phyloP scores from a whole-genome alignment of 1,140 invertebrate genomes.

The Bombus fervidus region DNA sequence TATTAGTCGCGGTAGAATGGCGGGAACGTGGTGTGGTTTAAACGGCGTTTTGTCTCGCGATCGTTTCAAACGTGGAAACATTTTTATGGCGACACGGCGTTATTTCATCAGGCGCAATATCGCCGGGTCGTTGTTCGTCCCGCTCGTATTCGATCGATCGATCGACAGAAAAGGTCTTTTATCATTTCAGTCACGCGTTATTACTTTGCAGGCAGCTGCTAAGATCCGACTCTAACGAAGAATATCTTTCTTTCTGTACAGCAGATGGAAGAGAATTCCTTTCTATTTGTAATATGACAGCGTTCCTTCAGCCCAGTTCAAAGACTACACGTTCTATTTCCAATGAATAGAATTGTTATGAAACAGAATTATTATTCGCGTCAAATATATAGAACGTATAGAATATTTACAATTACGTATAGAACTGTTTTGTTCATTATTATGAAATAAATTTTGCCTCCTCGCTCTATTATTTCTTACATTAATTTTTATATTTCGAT shows the following conservation, averaged over 20 bases:
- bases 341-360: too few species aligned
- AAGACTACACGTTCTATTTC: too few species aligned
- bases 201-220: slow-evolving; percentile 7
- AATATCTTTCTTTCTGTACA: slow-evolving; percentile 29
- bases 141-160: not conserved
- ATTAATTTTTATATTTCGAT: too few species aligned
- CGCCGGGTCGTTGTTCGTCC: not conserved
- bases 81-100: not conserved
- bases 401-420: too few species aligned
- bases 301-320: too few species aligned
- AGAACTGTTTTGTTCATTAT: too few species aligned
- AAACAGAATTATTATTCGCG: too few species aligned
- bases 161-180: not conserved
- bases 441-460: too few species aligned
- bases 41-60: not conserved
- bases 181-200: slow-evolving; percentile 39
- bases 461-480: too few species aligned
- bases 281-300: too few species aligned
- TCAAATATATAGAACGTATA: too few species aligned
- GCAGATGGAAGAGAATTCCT: too few species aligned
- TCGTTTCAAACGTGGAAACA: not conserved
- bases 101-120: slow-evolving; percentile 3
- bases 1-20: not conserved
- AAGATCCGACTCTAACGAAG: slow-evolving; percentile 40
- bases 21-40: not conserved